Percentiles rank a stretch among this genome's conserved stretches.
These are phyloP conservation scores for Drosophila murphyi DNA, from an alignment of 1,140 invertebrate genomes.

Conservation along the genomic window DNA sequence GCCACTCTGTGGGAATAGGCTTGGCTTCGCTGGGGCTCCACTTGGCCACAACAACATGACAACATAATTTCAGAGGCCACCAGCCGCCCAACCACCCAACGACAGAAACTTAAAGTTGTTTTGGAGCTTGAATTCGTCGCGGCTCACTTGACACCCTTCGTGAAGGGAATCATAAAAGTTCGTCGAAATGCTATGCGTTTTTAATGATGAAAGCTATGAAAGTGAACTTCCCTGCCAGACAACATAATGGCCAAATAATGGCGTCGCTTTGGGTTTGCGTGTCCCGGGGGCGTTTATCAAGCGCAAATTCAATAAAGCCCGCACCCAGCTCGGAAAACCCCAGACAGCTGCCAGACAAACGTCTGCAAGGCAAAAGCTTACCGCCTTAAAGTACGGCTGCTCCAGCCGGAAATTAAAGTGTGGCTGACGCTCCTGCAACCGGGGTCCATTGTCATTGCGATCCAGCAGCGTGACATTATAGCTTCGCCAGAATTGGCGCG, in stretches of 20 bases:
- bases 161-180: constrained; percentile 66
- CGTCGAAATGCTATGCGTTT: constrained; percentile 73
- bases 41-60: constrained; percentile 54
- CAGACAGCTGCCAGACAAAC: constrained; percentile 68
- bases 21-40: constrained; percentile 46
- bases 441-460: constrained; percentile 81
- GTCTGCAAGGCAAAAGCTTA: constrained; percentile 63
- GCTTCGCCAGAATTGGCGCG: constrained; percentile 56
- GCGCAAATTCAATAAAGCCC: constrained; percentile 72
- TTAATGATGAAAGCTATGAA: constrained; percentile 61
- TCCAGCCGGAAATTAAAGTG: constrained; percentile 71
- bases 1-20: constrained; percentile 59
- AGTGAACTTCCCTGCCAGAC: constrained; percentile 54
- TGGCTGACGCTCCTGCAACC: constrained; percentile 66
- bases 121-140: constrained; percentile 42
- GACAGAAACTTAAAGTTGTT: constrained; percentile 19
- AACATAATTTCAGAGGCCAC: constrained; percentile 63
- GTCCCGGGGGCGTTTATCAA: constrained; percentile 65
- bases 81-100: not conserved
- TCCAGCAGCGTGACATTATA: constrained; percentile 71
- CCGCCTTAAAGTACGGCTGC: constrained; percentile 77
- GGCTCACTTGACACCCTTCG: constrained; percentile 39
- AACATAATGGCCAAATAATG: constrained; percentile 68
- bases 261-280: constrained; percentile 49
- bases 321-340: constrained; percentile 48